phyloP scores from a whole-genome alignment of 2,888 invertebrate species.

The Pterostichus niger region DNA sequence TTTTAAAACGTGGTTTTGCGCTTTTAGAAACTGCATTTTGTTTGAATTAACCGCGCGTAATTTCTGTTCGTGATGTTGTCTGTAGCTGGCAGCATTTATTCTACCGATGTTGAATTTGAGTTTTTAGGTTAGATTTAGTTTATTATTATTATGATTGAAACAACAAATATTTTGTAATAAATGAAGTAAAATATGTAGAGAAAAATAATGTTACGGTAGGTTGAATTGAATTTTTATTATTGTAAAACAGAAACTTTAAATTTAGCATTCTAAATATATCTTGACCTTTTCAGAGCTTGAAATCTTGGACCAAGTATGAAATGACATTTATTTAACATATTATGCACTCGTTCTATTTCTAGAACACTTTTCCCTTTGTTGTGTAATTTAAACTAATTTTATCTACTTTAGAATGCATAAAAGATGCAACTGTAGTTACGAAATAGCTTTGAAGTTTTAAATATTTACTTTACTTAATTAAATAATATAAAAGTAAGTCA shows the following conservation, averaged over 20 bases:
- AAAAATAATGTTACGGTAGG: no score
- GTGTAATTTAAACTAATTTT: not conserved
- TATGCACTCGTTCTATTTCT: not conserved
- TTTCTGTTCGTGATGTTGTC: not conserved
- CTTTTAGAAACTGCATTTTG: not conserved
- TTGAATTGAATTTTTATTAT: no score
- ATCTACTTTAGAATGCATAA: not conserved
- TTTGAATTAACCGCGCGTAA: not conserved
- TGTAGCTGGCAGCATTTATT: not conserved
- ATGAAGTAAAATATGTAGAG: no score
- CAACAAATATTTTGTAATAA: not conserved
- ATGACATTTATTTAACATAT: constrained; percentile 2
- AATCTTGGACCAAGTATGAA: not conserved
- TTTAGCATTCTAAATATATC: constrained; percentile 18
- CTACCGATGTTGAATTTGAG: no score
- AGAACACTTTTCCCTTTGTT: not conserved
- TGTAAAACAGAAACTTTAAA: not conserved
- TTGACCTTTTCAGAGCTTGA: constrained; percentile 8
- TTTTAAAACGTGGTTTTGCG: not conserved
- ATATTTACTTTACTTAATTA: not conserved
- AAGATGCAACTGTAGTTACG: no score
- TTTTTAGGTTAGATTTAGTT: constrained; percentile 1
- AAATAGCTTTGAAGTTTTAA: not conserved
- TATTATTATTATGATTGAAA: not conserved
- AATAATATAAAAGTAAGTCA: constrained; percentile 1